These are phyloP conservation scores for Poecilia gillii DNA, from an alignment of 2,797 vertebrate genomes.

Conservation along the genomic window DNA sequence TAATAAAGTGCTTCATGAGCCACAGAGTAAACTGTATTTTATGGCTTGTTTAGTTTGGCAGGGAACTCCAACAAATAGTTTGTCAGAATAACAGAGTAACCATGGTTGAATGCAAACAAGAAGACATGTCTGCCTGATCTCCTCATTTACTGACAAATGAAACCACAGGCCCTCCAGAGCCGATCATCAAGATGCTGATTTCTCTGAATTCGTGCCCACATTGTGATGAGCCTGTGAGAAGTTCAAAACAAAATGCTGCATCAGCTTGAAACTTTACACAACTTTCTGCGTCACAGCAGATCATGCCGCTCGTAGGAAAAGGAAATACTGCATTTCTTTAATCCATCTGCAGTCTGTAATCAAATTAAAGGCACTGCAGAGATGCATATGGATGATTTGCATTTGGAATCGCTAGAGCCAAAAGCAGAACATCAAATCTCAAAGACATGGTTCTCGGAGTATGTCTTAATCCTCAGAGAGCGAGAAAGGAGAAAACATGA, in stretches of 20 bases:
- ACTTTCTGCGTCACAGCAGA: slow-evolving; percentile 54
- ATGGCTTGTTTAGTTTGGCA: slow-evolving; percentile 21
- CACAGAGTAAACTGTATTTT: slow-evolving; percentile 26
- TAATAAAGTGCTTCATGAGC: slow-evolving; percentile 36
- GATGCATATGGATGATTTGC: slow-evolving; percentile 50
- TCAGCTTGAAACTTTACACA: slow-evolving; percentile 58
- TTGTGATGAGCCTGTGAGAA: slow-evolving; percentile 41
- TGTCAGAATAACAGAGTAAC: slow-evolving; percentile 44
- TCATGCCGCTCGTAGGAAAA: slow-evolving; percentile 38
- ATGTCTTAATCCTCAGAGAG: slow-evolving; percentile 54
- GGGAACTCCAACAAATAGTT: slow-evolving; percentile 26
- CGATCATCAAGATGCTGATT: slow-evolving; percentile 63
- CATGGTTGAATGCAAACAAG: slow-evolving; percentile 49
- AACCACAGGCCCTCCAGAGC: slow-evolving; percentile 45
- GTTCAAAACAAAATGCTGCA: slow-evolving; percentile 43
- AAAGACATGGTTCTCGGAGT: slow-evolving; percentile 39
- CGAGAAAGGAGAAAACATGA: slow-evolving; percentile 15
- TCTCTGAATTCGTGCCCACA: slow-evolving; percentile 60
- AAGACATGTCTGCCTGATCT: slow-evolving; percentile 48
- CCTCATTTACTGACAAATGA: slow-evolving; percentile 34
- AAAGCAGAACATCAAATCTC: slow-evolving; percentile 57
- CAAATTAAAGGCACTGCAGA: slow-evolving; percentile 53
- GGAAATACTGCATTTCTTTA: slow-evolving; percentile 59
- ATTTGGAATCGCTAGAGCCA: slow-evolving; percentile 52
- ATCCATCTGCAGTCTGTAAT: slow-evolving; percentile 61